These are phyloP conservation scores for Nyctereutes procyonoides DNA, from an alignment of 2,113 vertebrate genomes.

Conservation along the genomic window DNA sequence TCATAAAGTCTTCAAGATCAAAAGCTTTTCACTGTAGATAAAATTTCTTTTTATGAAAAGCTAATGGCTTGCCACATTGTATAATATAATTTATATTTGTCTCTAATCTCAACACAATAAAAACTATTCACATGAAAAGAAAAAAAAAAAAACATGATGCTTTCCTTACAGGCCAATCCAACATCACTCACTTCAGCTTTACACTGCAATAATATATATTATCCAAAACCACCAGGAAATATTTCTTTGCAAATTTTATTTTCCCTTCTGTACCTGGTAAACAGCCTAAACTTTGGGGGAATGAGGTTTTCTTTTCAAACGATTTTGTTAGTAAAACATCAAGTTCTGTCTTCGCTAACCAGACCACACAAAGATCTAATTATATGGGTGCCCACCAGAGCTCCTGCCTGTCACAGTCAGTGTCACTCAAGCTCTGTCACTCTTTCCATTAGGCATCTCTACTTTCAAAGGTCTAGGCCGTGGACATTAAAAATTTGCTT, in stretches of 20 bases:
- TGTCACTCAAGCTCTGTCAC: conserved; percentile 76
- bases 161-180: conserved; percentile 48
- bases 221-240: conserved; percentile 49
- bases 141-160: conserved; percentile 61
- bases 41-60: conserved; percentile 53
- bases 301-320: conserved; percentile 75
- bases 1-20: conserved; percentile 56
- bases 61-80: conserved; percentile 60
- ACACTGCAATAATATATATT: neutral
- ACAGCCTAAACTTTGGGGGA: conserved; percentile 68
- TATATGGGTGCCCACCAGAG: conserved; percentile 79
- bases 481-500: conserved; percentile 82
- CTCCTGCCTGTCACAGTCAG: conserved; percentile 74
- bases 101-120: conserved; percentile 71
- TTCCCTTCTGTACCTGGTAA: conserved; percentile 71
- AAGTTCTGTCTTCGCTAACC: conserved; percentile 77
- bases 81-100: conserved; percentile 66
- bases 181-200: conserved; percentile 59
- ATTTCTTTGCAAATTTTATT: conserved; percentile 62
- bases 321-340: conserved; percentile 77
- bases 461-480: conserved; percentile 80
- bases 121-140: conserved; percentile 52
- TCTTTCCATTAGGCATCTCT: conserved; percentile 74
- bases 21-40: conserved; percentile 61
- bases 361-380: conserved; percentile 83